Conservation (phyloP, 1,140 invertebrate genomes). For the Calliopsis andreniformis region DNA sequence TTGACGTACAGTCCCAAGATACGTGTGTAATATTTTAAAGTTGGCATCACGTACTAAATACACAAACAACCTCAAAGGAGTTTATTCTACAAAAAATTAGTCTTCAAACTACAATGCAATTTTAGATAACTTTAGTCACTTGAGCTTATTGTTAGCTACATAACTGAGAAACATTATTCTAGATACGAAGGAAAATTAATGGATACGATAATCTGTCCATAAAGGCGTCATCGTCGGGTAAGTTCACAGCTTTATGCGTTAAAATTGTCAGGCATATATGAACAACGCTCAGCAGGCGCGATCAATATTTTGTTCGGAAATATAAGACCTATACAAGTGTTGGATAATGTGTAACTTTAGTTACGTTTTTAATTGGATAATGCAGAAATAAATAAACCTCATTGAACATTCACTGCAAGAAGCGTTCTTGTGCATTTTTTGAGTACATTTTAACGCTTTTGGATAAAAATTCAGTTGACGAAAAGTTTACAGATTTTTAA, state of each 20-base stretch:
- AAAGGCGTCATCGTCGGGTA: neutral
- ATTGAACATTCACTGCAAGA: neutral
- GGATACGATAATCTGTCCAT: slow-evolving; percentile 14
- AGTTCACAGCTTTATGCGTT: neutral
- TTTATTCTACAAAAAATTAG: neutral
- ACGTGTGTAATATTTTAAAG: too few relatives aligned
- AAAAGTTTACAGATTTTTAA: too few relatives aligned
- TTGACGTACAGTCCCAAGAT: too few relatives aligned
- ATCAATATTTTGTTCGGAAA: neutral
- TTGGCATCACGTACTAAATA: too few relatives aligned
- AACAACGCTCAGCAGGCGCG: neutral
- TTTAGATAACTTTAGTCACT: neutral
- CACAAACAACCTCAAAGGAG: too few relatives aligned
- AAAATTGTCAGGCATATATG: slow-evolving; percentile 7
- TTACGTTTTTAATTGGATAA: neutral
- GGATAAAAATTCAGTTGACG: too few relatives aligned
- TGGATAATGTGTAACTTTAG: neutral
- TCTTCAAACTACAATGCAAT: neutral
- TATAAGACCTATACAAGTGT: neutral
- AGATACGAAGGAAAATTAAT: slow-evolving; percentile 28
- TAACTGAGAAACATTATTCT: neutral
- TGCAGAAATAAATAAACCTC: neutral
- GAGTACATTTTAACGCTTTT: too few relatives aligned
- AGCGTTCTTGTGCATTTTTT: neutral
- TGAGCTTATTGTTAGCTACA: too few relatives aligned